Evolutionary conservation across 2,888 invertebrate genomes (phyloP), one percentile per base, ranked within the genome.

Genomic region (Leucoma salicis): DNA sequence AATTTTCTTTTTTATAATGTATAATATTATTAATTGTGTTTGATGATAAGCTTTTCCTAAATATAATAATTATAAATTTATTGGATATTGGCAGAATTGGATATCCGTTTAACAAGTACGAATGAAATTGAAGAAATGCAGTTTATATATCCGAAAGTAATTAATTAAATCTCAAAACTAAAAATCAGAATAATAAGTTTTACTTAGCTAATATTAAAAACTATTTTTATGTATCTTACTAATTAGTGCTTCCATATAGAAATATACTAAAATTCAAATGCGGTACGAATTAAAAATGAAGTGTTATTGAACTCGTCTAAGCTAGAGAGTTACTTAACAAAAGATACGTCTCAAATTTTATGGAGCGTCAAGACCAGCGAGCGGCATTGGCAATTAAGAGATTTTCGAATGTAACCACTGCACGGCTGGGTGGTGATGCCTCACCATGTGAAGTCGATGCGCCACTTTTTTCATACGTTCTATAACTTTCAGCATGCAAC

Each of bases 341-440:
- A 74, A 71, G 70, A 67, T 74, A 74, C 72, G 72, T 77, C 70
- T 78, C 52, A 78, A 81, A 79, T 77, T 86, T 87, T 86, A 87
- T 86, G 82, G 80, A 82, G 74, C 87, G 84, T 80, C 81, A 82
- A 85, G 82, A 66, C 64, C 62, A 57, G 57, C 54, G 32, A 57
- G 57, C 54, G 32, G 61, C 59, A 57, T 59, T 51, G 56, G 73
- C 72, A 85, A 86, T 86, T 84, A 87, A 81, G 69, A 79, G 64
- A 72, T 74, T 75, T 80, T 70, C 71, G 75, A 75, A 70, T 70
- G 68, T 64, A 39, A 66, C 57, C 68, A 66, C 68, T 58, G 58
- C 78, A 80, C 75, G 82, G 80, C 78, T 79, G 77, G 75, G 45
- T 74, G 74, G 60, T 58, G 50, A 62, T 52, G 35, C 42, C 42